Evolutionary conservation across 2,888 invertebrate genomes (phyloP), one percentile per base, ranked within the genome.

Genomic region (Cyrtodaria siliqua): DNA sequence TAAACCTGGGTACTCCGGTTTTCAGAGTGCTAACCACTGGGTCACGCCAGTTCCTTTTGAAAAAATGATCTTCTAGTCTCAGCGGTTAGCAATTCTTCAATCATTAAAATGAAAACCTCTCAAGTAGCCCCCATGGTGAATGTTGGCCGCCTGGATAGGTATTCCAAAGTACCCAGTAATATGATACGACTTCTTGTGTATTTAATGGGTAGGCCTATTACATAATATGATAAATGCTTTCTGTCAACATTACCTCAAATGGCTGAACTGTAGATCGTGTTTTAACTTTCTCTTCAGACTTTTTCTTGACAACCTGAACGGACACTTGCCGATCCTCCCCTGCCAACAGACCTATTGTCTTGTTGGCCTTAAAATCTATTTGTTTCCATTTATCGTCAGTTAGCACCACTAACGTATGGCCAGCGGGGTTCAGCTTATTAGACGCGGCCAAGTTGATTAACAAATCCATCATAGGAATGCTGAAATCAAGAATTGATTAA

Each of bases 401-500:
- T 16, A 95, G 95, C 12, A 93, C 90, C 87, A 95, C 95, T 40
- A 96, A 94, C 26, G 95, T 94, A 92, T 96, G 95, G 79, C 94
- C 94, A 73, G 95, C 95, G 40, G 96, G 95, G 84, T 95, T 95
- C 79, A 96, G 85, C 91, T 95, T 95, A 91, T 95, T 94, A 55
- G 95, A 94, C 55, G 95, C 95, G 50, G 96, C 95, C 83, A 96
- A 94, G 90, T 96, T 95, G 62, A 96, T 95, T 82, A 96, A 94
- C 55, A 96, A 94, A 91, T 96, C 96, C 95, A 96, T 95, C 96
- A 96, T 96, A 40, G 96, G 96, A 26, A 95, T 96, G 91, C 96
- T 96, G 93, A 75, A 94, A 93, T 71, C 42, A 56, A 57, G 2
- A 50, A 29, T 4, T 38, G 20, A 62, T 62, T 49, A 50, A 61